These are phyloP conservation scores for Meteorus colon DNA, from an alignment of 2,888 invertebrate species.

Conservation along the genomic window DNA sequence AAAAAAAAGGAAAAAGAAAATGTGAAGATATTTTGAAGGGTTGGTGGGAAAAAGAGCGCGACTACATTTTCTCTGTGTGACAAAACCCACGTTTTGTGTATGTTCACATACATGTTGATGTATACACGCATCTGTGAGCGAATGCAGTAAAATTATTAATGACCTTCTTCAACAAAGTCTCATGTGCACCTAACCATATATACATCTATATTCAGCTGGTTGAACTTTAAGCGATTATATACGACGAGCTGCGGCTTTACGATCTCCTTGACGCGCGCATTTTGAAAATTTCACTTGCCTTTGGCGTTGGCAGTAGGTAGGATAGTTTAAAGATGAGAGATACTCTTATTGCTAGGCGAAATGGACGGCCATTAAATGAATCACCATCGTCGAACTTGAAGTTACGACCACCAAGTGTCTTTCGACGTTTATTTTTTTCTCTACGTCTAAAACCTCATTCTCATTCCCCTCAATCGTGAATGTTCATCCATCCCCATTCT, in stretches of 20 bases:
- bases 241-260: conserved; percentile 21
- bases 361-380: conserved; percentile 37
- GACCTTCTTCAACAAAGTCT: conserved; percentile 13
- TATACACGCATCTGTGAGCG: neutral
- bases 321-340: conserved; percentile 13
- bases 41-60: neutral
- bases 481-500: neutral
- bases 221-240: conserved; percentile 22
- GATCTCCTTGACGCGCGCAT: conserved; percentile 18
- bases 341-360: conserved; percentile 24
- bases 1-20: neutral
- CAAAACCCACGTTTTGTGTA: neutral
- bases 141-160: conserved; percentile 38
- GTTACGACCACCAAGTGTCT: conserved; percentile 36
- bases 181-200: conserved; percentile 11
- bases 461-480: conserved; percentile 11
- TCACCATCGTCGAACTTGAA: conserved; percentile 32
- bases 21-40: neutral
- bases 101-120: neutral
- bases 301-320: conserved; percentile 1
- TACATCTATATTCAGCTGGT: neutral
- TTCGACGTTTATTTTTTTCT: conserved; percentile 16
- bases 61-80: neutral
- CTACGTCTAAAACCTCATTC: conserved; percentile 23
- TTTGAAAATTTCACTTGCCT: conserved; percentile 31